These are phyloP conservation scores for Rousettus leschenaultii DNA, from an alignment of 2,113 vertebrate species.

Conservation along the genomic window DNA sequence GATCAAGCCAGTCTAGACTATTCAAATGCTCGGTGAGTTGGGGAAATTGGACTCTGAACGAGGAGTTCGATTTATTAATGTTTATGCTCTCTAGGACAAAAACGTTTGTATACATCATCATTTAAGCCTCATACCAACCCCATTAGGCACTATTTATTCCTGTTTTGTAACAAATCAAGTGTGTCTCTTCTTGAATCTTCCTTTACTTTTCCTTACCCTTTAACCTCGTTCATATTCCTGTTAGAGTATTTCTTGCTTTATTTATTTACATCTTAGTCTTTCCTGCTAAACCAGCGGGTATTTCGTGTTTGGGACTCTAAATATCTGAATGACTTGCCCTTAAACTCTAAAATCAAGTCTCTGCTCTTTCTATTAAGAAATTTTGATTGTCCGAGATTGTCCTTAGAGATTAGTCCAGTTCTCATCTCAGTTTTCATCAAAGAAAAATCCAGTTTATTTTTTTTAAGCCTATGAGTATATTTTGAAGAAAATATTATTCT, in stretches of 20 bases:
- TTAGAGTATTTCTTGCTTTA: background rate
- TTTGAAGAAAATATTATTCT: conserved; percentile 41
- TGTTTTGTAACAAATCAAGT: background rate
- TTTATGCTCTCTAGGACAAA: background rate
- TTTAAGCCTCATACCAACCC: background rate
- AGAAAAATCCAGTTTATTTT: conserved; percentile 25
- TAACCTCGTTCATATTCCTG: background rate
- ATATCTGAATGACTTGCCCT: background rate
- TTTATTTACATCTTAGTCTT: conserved; percentile 13
- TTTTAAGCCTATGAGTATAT: background rate
- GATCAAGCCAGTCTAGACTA: conserved; percentile 95
- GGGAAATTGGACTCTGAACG: background rate
- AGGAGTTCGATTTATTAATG: background rate
- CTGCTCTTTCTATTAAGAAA: background rate
- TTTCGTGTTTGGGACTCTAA: background rate
- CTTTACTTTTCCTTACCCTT: background rate
- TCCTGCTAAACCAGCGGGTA: background rate
- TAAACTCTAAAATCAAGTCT: background rate
- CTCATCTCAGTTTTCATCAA: conserved; percentile 4
- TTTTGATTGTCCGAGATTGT: background rate
- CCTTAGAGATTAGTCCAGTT: conserved; percentile 14
- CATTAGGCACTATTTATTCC: background rate
- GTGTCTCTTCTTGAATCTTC: background rate
- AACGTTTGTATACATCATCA: background rate
- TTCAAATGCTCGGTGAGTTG: conserved; percentile 87